phyloP scores from a whole-genome alignment of 2,797 vertebrate species.

The Ctenopoma kingsleyae region DNA sequence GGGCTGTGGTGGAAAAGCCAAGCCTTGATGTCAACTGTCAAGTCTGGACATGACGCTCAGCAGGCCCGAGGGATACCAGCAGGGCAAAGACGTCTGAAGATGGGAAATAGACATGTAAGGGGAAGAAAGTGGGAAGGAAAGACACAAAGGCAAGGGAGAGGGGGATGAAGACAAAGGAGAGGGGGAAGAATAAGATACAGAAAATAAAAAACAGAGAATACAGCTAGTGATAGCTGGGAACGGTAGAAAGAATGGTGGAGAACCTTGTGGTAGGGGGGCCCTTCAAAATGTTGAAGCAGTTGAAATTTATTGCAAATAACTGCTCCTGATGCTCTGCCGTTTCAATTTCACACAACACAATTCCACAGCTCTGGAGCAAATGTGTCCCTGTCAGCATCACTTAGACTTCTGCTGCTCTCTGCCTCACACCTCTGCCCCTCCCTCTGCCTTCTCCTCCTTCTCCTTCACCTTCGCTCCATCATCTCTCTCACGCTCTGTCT shows the following conservation, averaged over 20 bases:
- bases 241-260: slow-evolving; percentile 6
- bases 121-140: slow-evolving; percentile 19
- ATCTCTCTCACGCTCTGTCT: slow-evolving; percentile 12
- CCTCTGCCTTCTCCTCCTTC: slow-evolving; percentile 24
- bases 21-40: slow-evolving; percentile 70
- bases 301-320: slow-evolving; percentile 84
- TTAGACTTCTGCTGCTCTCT: slow-evolving; percentile 70
- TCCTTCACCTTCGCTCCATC: slow-evolving; percentile 47
- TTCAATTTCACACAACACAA: slow-evolving; percentile 87
- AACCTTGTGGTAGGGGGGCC: neutral
- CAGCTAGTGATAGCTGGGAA: slow-evolving; percentile 16
- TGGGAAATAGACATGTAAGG: slow-evolving; percentile 20
- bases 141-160: slow-evolving; percentile 29
- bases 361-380: slow-evolving; percentile 83
- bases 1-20: slow-evolving; percentile 54
- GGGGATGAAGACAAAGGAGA: slow-evolving; percentile 15
- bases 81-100: slow-evolving; percentile 30
- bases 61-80: slow-evolving; percentile 57
- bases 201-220: slow-evolving; percentile 9
- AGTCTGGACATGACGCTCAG: slow-evolving; percentile 54
- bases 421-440: slow-evolving; percentile 55
- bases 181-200: slow-evolving; percentile 1
- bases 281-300: slow-evolving; percentile 54
- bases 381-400: slow-evolving; percentile 84
- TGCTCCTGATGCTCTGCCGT: slow-evolving; percentile 81